Conservation (phyloP, 2,888 invertebrate species). For the Ashinkailepas kermadecensis region DNA sequence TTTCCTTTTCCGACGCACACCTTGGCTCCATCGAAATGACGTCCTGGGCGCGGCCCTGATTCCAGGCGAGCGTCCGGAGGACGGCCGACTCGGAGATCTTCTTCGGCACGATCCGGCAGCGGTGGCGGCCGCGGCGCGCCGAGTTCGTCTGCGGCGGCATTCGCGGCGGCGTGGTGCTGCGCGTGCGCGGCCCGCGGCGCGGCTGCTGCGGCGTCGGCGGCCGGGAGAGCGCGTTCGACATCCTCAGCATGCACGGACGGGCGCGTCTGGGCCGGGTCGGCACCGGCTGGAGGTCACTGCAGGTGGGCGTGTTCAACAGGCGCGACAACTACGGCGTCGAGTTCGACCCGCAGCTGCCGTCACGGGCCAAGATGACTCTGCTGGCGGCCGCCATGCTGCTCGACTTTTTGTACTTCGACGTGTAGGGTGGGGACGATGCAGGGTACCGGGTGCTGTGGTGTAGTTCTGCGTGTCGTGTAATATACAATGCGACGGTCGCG, state of each 20-base stretch:
- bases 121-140: background rate
- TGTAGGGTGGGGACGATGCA: background rate
- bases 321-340: background rate
- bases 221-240: background rate
- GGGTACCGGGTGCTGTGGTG: too few relatives aligned
- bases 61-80: too few relatives aligned
- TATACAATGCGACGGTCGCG: too few relatives aligned
- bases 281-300: background rate
- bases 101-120: background rate
- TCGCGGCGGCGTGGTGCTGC: conserved; percentile 4
- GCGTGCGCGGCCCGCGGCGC: background rate
- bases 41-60: too few relatives aligned
- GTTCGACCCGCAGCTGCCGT: background rate
- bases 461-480: too few relatives aligned
- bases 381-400: background rate
- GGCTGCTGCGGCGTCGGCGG: background rate
- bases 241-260: background rate
- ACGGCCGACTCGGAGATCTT: background rate
- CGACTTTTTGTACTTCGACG: background rate
- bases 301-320: background rate
- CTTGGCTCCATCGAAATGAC: too few relatives aligned
- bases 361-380: background rate
- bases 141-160: background rate
- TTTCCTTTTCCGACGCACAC: too few relatives aligned
- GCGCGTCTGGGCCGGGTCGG: background rate